Evolutionary conservation across 92 coral and sea anemone genomes (phyloP).

Genomic region (Paramuricea clavata): DNA sequence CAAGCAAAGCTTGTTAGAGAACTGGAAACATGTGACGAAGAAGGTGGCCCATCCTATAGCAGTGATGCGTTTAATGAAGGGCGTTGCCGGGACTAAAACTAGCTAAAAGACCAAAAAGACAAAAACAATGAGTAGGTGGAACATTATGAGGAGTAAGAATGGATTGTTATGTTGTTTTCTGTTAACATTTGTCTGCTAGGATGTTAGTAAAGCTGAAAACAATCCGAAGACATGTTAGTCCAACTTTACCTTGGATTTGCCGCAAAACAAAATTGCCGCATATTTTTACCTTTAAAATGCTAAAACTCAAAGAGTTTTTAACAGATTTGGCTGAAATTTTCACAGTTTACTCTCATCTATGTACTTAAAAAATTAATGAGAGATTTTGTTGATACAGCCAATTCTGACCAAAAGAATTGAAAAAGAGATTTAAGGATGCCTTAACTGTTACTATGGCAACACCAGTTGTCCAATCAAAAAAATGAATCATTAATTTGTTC

Average conservation of each 20-base stretch:
- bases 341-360: slow-evolving; percentile 20
- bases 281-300: slow-evolving; percentile 11
- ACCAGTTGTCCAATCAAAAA: neutral
- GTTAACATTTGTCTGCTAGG: too few relatives aligned
- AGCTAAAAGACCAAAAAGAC: slow-evolving; percentile 15
- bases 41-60: slow-evolving; percentile 37
- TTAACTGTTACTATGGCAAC: too few relatives aligned
- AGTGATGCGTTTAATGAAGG: slow-evolving; percentile 36
- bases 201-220: neutral
- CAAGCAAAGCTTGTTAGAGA: slow-evolving; percentile 29
- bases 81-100: slow-evolving; percentile 10
- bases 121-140: too few relatives aligned
- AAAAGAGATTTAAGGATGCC: too few relatives aligned
- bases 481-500: too few relatives aligned
- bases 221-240: neutral
- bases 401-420: too few relatives aligned
- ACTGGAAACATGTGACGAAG: neutral
- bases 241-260: slow-evolving; percentile 35
- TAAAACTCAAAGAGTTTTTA: slow-evolving; percentile 34
- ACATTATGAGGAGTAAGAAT: too few relatives aligned
- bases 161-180: too few relatives aligned
- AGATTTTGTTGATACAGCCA: neutral
- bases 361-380: slow-evolving; percentile 34
- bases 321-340: slow-evolving; percentile 50
- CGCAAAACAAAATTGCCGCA: neutral